Evolutionary conservation across 1,140 invertebrate genomes (phyloP).

Genomic region (Lamellibrachia luymesi): DNA sequence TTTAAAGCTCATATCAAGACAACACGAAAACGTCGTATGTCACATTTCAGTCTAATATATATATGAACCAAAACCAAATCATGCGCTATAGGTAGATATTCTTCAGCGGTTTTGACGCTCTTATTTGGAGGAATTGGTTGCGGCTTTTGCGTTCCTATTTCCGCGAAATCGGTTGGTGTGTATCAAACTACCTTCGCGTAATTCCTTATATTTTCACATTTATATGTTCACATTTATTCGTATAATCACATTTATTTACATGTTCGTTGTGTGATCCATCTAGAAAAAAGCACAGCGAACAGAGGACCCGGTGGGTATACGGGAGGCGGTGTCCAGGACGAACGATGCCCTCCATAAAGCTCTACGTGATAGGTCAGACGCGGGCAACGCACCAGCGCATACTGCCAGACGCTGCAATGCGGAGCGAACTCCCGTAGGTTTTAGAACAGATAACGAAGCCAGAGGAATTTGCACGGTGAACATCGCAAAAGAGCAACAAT

Average conservation of each 20-base stretch:
- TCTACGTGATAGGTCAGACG: background rate
- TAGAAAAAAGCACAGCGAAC: background rate
- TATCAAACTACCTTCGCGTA: background rate
- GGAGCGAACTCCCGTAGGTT: background rate
- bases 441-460: background rate
- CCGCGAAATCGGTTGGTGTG: background rate
- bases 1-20: background rate
- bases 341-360: background rate
- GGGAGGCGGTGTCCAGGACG: background rate
- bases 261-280: background rate
- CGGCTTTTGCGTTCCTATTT: no score
- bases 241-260: background rate
- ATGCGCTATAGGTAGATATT: background rate
- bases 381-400: background rate
- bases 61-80: no score
- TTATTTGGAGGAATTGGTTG: background rate
- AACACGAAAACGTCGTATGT: background rate
- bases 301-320: background rate
- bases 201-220: background rate
- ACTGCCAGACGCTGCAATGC: background rate
- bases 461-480: background rate
- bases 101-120: background rate
- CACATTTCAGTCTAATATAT: background rate
- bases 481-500: background rate
- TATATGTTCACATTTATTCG: background rate